phyloP scores from a whole-genome alignment of 2,797 vertebrate genomes.

The Margarornis squamiger region DNA sequence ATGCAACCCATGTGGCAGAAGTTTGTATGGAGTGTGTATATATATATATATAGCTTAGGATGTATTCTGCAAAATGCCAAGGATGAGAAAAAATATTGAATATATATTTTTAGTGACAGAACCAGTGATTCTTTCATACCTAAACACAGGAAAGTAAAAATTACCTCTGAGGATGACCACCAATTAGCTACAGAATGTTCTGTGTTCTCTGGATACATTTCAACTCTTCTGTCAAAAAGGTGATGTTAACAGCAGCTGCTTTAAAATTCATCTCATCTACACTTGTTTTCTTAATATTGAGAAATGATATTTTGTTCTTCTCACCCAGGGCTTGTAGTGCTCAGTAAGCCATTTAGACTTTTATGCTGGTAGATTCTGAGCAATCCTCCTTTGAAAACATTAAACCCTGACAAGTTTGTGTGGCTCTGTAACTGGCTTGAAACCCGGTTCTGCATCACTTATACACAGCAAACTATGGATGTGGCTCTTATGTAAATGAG shows the following conservation, averaged over 20 bases:
- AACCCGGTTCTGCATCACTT: neutral
- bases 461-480: fast-evolving
- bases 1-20: too few species aligned
- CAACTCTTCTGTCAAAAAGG: neutral
- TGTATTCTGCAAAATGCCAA: neutral
- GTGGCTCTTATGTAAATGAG: neutral
- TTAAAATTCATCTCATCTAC: neutral
- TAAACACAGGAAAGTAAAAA: neutral
- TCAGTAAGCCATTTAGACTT: neutral
- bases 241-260: neutral
- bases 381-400: neutral
- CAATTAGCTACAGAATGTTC: neutral
- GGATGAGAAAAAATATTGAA: neutral
- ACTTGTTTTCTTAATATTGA: neutral
- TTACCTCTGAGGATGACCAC: neutral
- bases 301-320: neutral
- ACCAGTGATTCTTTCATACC: neutral
- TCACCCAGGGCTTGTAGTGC: neutral
- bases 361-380: neutral
- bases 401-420: neutral
- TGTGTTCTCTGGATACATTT: neutral
- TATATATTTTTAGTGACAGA: neutral
- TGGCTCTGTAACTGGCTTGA: neutral
- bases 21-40: neutral
- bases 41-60: neutral